A percentile compares a stretch with the other conserved stretches of the same genome.
Evolutionary conservation across 2,113 vertebrate genomes (phyloP).

Genomic region (Petroica traversi): DNA sequence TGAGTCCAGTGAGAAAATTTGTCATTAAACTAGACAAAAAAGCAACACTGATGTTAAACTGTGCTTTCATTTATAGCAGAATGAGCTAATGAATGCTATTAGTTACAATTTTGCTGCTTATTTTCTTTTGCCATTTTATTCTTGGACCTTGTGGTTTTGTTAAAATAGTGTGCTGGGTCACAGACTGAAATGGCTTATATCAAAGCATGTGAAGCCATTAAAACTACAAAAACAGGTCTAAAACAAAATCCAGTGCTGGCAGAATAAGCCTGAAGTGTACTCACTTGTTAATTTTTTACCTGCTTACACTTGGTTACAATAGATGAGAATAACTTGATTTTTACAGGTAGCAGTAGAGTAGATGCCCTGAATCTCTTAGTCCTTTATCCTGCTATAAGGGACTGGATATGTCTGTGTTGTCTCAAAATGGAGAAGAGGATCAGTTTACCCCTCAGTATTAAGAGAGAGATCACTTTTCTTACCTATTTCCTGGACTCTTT

Average conservation of each 20-base stretch:
- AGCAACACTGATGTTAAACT: not conserved
- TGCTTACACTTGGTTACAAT: not conserved
- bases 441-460: not conserved
- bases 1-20: not conserved
- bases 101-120: not conserved
- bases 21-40: not conserved
- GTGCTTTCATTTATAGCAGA: not conserved
- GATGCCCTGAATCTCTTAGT: not conserved
- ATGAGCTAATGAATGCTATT: not conserved
- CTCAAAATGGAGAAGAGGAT: not conserved
- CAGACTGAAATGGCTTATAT: not conserved
- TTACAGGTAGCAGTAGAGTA: not conserved
- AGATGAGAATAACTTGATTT: not conserved
- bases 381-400: not conserved
- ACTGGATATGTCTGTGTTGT: not conserved
- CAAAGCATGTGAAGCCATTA: not conserved
- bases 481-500: not conserved
- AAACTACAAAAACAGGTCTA: not conserved
- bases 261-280: not conserved
- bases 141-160: not conserved
- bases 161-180: not conserved
- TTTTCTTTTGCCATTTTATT: not conserved
- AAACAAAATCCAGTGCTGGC: not conserved
- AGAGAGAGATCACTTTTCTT: not conserved
- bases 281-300: not conserved